Conservation (phyloP, 2,888 invertebrate genomes). For the Trichacis sp. region DNA sequence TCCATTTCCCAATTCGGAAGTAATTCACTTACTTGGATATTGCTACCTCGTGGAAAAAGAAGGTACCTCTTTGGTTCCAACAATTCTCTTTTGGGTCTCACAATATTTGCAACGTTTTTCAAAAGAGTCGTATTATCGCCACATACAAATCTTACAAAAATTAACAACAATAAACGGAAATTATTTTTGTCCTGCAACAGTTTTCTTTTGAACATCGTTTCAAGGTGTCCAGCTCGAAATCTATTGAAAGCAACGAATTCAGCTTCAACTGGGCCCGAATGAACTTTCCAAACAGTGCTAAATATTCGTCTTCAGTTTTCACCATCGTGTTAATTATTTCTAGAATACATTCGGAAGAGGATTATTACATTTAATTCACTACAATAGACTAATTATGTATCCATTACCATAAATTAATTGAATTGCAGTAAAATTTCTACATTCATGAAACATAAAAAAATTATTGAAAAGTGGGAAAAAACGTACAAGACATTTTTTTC, state of each 20-base stretch:
- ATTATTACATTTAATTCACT: too few relatives aligned
- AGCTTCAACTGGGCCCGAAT: neutral
- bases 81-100: conserved; percentile 42
- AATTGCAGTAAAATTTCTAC: neutral
- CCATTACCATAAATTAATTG: too few relatives aligned
- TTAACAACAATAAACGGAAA: conserved; percentile 6
- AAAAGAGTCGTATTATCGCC: conserved; percentile 6
- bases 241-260: neutral
- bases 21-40: conserved; percentile 72
- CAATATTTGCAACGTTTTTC: conserved; percentile 20
- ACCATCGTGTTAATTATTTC: conserved; percentile 15
- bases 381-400: too few relatives aligned
- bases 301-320: conserved; percentile 21
- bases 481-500: neutral
- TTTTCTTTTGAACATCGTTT: conserved; percentile 17
- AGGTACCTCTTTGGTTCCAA: conserved; percentile 70
- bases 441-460: too few relatives aligned
- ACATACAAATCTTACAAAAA: conserved; percentile 14
- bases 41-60: conserved; percentile 75
- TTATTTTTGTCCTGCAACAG: neutral
- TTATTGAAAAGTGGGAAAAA: neutral
- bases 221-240: neutral
- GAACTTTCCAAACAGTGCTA: conserved; percentile 14
- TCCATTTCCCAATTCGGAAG: too few relatives aligned
- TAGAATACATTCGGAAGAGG: neutral